Conservation (phyloP, 2,113 vertebrate genomes). For the Phyllostomus hastatus region DNA sequence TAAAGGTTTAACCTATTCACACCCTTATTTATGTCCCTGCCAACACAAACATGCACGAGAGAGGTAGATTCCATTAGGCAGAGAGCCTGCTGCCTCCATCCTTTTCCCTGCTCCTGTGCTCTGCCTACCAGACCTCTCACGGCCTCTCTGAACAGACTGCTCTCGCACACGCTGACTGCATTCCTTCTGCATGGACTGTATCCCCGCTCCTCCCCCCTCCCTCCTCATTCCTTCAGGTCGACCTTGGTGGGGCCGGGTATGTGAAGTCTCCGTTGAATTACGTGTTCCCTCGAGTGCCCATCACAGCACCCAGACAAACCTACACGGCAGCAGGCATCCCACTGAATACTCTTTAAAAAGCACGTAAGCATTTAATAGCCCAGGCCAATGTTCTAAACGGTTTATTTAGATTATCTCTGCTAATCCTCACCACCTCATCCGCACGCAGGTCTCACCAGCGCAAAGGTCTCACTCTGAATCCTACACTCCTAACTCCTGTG, state of each 20-base stretch:
- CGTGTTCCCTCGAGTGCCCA: not conserved
- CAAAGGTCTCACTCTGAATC: not conserved
- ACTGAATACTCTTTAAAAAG: not conserved
- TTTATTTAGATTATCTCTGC: not conserved
- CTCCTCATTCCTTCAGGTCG: not conserved
- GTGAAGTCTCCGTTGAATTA: not conserved
- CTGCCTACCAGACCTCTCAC: not conserved
- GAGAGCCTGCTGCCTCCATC: not conserved
- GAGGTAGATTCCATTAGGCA: not conserved
- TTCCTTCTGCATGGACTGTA: not conserved
- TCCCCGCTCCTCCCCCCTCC: not conserved
- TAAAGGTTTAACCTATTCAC: not conserved
- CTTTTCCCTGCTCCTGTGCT: not conserved
- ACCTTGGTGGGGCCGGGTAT: not conserved
- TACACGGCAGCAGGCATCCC: not conserved
- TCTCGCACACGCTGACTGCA: not conserved
- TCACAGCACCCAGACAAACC: not conserved
- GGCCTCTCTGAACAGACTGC: not conserved
- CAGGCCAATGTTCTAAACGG: not conserved
- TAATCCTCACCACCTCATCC: not conserved
- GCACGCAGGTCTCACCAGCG: not conserved
- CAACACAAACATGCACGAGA: not conserved
- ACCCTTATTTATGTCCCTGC: not conserved
- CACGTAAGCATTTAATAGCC: not conserved
- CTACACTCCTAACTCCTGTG: not conserved